These are phyloP conservation scores for Stercorarius parasiticus DNA, from an alignment of 2,113 vertebrate species.

Conservation along the genomic window DNA sequence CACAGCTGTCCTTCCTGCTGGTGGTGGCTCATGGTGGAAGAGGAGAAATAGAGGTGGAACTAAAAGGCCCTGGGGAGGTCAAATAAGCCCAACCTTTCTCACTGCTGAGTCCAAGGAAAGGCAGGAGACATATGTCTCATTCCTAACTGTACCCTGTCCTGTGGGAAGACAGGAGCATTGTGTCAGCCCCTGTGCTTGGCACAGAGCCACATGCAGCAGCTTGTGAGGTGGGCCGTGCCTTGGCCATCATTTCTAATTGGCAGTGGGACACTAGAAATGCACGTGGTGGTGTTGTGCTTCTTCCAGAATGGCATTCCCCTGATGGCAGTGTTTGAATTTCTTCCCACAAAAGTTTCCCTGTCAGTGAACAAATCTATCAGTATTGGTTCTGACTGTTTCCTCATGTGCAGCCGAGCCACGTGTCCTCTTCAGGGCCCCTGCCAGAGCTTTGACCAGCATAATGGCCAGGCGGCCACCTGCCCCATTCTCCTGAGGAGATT, in stretches of 20 bases:
- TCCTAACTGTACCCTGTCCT: background rate
- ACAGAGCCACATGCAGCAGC: background rate
- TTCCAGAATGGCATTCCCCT: background rate
- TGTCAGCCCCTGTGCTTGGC: background rate
- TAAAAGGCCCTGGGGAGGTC: background rate
- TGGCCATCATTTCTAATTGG: background rate
- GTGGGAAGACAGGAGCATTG: background rate
- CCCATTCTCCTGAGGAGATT: background rate
- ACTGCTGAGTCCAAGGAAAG: background rate
- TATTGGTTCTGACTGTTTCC: background rate
- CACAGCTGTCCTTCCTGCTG: background rate
- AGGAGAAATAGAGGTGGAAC: background rate
- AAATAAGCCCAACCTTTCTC: background rate
- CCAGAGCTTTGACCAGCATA: background rate
- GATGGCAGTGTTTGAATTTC: background rate
- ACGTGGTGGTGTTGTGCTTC: background rate
- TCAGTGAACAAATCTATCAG: background rate
- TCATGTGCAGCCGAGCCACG: rapidly evolving
- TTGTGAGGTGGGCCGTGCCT: background rate
- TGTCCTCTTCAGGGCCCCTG: background rate
- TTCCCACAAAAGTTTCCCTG: background rate
- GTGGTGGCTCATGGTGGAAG: background rate
- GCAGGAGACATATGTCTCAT: background rate
- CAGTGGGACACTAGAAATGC: background rate
- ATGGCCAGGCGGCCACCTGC: background rate